Evolutionary conservation across 2,888 invertebrate genomes (phyloP), one percentile per base, ranked within the genome.

Genomic region (Tenthredo mesomela): DNA sequence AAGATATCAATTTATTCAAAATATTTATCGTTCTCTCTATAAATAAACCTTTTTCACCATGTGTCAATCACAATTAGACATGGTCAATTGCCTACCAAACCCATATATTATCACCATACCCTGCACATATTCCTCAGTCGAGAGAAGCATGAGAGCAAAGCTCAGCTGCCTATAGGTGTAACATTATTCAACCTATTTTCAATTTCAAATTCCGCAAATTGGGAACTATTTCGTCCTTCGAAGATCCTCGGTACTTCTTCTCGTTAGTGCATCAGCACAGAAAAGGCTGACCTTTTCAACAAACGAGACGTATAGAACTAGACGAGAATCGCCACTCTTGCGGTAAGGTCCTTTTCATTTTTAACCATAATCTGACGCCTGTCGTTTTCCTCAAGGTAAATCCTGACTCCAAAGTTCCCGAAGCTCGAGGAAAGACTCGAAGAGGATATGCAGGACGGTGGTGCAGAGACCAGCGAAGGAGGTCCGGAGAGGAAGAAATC

Each of bases 61-160:
- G 91, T 91, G 84, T 85, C 82, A 84, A 83, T 84, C 50, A 70
- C 82, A 84, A 83, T 84, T 37, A 70, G 75, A 77, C 54, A 47
- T 61, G 78, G 85, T 86, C n/a, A 78, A 33, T 54, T n/a, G n/a
- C 54, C 33, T 93, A 92, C 94, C 95, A 95, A 95, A 25, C 67
- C 15, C 25, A 33, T 67, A 67, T 15, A 29, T 29, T 33, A 67
- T 67, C 18, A 25, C 67, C 10, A 29, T 67, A 4, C 29, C 25
- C n/a, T 65, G 3, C 15, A 12, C 29, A 18, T 2, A 70, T 9
- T 37, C 18, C 40, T 70, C 33, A n/a, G 37, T 40, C 9, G 37
- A 70, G 12, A 37, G 70, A n/a, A n/a, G 33, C 37, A 40, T 7
- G 61, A 10, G 25, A 21, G 61, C 18, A n/a, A 18, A 50, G 50